phyloP scores from a whole-genome alignment of 2,113 vertebrate species.

The Tympanuchus pallidicinctus region DNA sequence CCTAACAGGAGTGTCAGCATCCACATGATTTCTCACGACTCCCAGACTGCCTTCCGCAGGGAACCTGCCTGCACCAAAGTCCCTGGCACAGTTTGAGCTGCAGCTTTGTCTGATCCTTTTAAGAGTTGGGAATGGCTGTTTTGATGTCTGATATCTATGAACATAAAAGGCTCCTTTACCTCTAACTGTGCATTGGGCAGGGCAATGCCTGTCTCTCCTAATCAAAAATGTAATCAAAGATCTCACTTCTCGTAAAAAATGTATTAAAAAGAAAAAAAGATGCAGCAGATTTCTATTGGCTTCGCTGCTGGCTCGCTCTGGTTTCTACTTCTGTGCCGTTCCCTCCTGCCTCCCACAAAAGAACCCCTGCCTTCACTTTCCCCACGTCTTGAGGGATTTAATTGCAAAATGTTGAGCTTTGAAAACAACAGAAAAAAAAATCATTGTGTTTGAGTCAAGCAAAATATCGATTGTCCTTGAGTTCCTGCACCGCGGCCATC shows the following conservation, averaged over 20 bases:
- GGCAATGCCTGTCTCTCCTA: slow-evolving; percentile 57
- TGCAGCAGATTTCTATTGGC: background rate
- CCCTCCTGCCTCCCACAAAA: slow-evolving; percentile 23
- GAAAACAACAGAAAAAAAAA: slow-evolving; percentile 43
- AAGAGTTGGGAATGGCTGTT: slow-evolving; percentile 70
- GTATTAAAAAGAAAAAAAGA: slow-evolving; percentile 54
- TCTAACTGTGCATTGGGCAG: slow-evolving; percentile 53
- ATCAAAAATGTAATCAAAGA: slow-evolving; percentile 69
- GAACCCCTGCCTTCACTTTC: slow-evolving; percentile 18
- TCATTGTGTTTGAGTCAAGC: slow-evolving; percentile 62
- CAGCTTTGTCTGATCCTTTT: slow-evolving; percentile 65
- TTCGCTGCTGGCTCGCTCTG: slow-evolving; percentile 35
- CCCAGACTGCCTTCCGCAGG: background rate
- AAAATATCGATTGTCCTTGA: slow-evolving; percentile 58
- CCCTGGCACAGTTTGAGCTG: slow-evolving; percentile 60
- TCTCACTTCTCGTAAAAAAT: slow-evolving; percentile 68
- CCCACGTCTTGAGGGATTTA: slow-evolving; percentile 20
- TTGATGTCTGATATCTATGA: slow-evolving; percentile 67
- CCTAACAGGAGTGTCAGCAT: background rate
- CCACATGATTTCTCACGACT: background rate
- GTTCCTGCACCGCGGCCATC: slow-evolving; percentile 39
- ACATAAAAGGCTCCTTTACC: slow-evolving; percentile 67
- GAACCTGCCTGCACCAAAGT: slow-evolving; percentile 42
- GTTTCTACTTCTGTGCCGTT: slow-evolving; percentile 26
- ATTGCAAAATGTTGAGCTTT: slow-evolving; percentile 55